phyloP scores from a whole-genome alignment of 1,140 invertebrate species.

The Trissolcus basalis region DNA sequence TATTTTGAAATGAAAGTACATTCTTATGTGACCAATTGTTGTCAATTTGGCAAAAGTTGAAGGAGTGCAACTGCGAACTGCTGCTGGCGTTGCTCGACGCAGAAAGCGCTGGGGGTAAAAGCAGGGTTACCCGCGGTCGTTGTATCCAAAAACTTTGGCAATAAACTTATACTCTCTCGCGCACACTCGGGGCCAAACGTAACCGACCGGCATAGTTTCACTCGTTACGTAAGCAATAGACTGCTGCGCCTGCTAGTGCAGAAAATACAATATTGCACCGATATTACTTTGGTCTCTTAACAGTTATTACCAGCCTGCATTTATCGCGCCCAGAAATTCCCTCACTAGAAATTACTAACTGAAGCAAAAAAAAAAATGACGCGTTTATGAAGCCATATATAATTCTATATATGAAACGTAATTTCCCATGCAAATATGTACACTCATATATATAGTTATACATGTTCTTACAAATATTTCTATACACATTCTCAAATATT shows the following conservation, averaged over 20 bases:
- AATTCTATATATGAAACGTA: too few species aligned
- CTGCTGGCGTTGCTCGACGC: constrained; percentile 45
- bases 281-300: constrained; percentile 53
- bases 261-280: constrained; percentile 53
- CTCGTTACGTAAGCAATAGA: constrained; percentile 66
- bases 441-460: too few species aligned
- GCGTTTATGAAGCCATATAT: too few species aligned
- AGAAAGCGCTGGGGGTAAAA: constrained; percentile 61
- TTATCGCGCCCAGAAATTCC: not conserved
- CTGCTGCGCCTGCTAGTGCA: constrained; percentile 53
- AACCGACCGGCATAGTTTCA: constrained; percentile 70
- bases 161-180: constrained; percentile 74
- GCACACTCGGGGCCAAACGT: constrained; percentile 63
- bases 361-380: too few species aligned
- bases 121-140: constrained; percentile 75
- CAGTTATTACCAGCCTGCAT: constrained; percentile 43
- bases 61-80: constrained; percentile 39
- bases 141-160: constrained; percentile 77
- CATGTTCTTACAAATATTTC: too few species aligned
- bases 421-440: too few species aligned
- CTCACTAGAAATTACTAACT: too few species aligned
- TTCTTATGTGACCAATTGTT: constrained; percentile 3
- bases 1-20: too few species aligned
- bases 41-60: constrained; percentile 18
- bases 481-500: too few species aligned